phyloP scores from a whole-genome alignment of 1,140 invertebrate genomes.

The Drosophila ananassae region DNA sequence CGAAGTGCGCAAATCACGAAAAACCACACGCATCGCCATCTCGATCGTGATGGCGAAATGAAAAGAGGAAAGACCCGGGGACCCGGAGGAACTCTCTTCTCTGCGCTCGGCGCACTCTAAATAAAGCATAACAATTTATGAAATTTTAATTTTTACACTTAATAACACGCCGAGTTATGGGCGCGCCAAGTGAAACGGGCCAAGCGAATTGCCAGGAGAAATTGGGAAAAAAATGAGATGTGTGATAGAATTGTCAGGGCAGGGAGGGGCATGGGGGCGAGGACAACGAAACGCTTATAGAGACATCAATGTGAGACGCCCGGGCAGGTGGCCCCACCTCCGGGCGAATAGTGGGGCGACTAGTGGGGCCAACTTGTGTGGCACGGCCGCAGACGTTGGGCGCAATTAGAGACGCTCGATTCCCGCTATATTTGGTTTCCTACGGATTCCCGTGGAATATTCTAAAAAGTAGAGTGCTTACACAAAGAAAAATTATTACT shows the following conservation, averaged over 20 bases:
- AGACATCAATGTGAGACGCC: conserved; percentile 71
- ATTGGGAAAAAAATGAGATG: background rate
- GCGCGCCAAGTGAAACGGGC: conserved; percentile 56
- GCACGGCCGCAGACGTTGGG: conserved; percentile 49
- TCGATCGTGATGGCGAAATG: background rate
- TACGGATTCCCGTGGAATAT: conserved; percentile 26
- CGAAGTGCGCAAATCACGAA: conserved; percentile 68
- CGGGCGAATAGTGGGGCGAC: background rate
- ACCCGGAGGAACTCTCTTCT: conserved; percentile 11
- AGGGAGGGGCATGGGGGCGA: background rate
- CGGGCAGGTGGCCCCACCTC: conserved; percentile 57
- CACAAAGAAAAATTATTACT: background rate
- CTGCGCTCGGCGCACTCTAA: conserved; percentile 60
- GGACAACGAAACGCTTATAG: conserved; percentile 33
- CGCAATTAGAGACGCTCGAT: conserved; percentile 67
- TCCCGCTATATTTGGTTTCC: conserved; percentile 47
- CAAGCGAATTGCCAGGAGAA: conserved; percentile 12
- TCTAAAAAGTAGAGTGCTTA: conserved; percentile 10
- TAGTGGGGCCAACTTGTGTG: conserved; percentile 62
- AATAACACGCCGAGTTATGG: conserved; percentile 77
- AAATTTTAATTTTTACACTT: conserved; percentile 82
- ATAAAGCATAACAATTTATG: conserved; percentile 80
- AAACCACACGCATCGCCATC: conserved; percentile 40
- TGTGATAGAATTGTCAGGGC: background rate
- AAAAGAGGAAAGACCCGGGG: conserved; percentile 48